phyloP scores from a whole-genome alignment of 2,113 vertebrate species.

The Podarcis muralis region DNA sequence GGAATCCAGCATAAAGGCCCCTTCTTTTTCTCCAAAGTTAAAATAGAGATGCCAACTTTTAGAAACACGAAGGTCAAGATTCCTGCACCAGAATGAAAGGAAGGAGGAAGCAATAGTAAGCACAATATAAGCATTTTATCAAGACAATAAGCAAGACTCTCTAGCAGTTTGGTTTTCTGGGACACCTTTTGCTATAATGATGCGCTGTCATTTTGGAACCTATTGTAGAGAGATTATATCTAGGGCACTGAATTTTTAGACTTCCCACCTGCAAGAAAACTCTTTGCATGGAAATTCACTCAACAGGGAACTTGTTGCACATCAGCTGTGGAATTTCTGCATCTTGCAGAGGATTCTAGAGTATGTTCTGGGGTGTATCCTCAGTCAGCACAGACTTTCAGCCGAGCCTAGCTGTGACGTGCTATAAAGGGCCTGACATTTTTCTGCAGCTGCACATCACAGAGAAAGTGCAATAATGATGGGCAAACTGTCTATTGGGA shows the following conservation, averaged over 20 bases:
- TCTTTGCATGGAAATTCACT: not conserved
- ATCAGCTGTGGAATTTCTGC: not conserved
- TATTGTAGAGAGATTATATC: not conserved
- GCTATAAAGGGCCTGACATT: not conserved
- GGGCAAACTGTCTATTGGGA: not conserved
- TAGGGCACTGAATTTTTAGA: not conserved
- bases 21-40: conserved; percentile 75
- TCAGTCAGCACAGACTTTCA: not conserved
- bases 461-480: not conserved
- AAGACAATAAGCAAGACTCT: not conserved
- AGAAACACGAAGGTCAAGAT: conserved; percentile 77
- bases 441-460: not conserved
- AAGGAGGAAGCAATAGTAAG: conserved; percentile 6
- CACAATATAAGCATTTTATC: not conserved
- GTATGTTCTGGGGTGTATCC: not conserved
- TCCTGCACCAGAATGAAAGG: conserved; percentile 64
- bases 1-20: conserved; percentile 79
- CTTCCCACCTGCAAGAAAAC: not conserved
- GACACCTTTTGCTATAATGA: not conserved
- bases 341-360: not conserved
- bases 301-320: not conserved
- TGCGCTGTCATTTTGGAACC: not conserved
- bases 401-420: not conserved
- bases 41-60: conserved; percentile 69
- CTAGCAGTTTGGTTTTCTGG: not conserved